Conservation (phyloP, 2,113 vertebrate genomes). For the Macrotis lagotis region DNA sequence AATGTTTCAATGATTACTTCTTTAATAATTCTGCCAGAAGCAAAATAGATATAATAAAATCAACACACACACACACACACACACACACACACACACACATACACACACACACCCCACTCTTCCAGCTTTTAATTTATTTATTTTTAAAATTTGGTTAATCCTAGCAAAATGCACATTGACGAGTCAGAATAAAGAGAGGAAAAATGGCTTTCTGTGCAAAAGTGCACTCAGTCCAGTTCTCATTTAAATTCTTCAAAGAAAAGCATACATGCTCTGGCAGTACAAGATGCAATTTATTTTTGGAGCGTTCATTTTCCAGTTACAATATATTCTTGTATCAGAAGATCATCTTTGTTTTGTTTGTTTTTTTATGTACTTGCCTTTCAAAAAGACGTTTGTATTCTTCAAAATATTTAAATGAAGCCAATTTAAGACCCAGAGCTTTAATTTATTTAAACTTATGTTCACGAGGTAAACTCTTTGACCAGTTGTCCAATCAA, state of each 20-base stretch:
- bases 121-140: background rate
- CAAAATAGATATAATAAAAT: constrained; percentile 46
- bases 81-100: background rate
- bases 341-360: background rate
- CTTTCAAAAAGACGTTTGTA: constrained; percentile 19
- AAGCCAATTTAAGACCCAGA: constrained; percentile 19
- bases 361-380: background rate
- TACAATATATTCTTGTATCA: background rate
- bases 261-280: constrained; percentile 5
- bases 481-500: constrained; percentile 9
- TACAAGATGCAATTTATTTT: constrained; percentile 42
- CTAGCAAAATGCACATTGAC: constrained; percentile 4
- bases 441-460: background rate
- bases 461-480: background rate
- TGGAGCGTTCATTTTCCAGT: constrained; percentile 2
- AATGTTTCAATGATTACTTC: constrained; percentile 64
- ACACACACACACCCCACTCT: background rate
- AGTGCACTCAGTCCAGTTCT: background rate
- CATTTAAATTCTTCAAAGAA: constrained; percentile 27
- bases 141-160: background rate
- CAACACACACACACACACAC: background rate
- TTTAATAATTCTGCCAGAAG: constrained; percentile 52
- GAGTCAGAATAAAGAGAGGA: background rate
- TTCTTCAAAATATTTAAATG: constrained; percentile 9
- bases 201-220: background rate